phyloP scores from a whole-genome alignment of 2,797 vertebrate genomes.

The Fundulus diaphanus region DNA sequence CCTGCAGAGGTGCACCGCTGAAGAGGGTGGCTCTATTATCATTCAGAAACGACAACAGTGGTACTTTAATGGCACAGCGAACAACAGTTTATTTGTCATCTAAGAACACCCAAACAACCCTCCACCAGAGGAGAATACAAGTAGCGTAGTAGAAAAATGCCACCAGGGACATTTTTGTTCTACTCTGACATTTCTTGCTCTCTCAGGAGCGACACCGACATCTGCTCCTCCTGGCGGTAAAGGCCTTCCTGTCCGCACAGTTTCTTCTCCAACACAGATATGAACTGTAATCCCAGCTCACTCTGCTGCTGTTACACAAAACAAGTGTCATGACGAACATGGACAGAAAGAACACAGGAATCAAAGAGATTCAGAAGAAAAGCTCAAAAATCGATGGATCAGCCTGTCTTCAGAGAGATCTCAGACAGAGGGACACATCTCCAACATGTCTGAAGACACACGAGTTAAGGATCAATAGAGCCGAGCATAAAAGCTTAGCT shows the following conservation, averaged over 20 bases:
- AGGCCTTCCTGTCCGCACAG: slow-evolving; percentile 8
- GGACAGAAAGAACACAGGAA: background rate
- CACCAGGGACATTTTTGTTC: slow-evolving; percentile 3
- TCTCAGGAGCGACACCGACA: background rate
- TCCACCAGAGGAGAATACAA: background rate
- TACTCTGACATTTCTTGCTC: slow-evolving; percentile 7
- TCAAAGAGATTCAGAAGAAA: background rate
- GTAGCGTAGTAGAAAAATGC: background rate
- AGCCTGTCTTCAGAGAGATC: slow-evolving; percentile 64
- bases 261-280: slow-evolving; percentile 3
- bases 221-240: slow-evolving; percentile 6
- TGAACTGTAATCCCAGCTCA: background rate
- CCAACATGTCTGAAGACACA: slow-evolving; percentile 79
- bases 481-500: background rate
- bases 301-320: background rate
- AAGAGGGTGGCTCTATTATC: background rate
- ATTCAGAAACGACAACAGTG: background rate
- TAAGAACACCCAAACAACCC: background rate
- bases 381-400: slow-evolving; percentile 14
- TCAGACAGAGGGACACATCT: slow-evolving; percentile 86
- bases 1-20: background rate
- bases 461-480: slow-evolving; percentile 63
- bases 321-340: background rate
- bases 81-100: slow-evolving; percentile 1
- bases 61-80: background rate